Conservation (phyloP, 2,888 invertebrate species). For the Eupithecia pulchellata region DNA sequence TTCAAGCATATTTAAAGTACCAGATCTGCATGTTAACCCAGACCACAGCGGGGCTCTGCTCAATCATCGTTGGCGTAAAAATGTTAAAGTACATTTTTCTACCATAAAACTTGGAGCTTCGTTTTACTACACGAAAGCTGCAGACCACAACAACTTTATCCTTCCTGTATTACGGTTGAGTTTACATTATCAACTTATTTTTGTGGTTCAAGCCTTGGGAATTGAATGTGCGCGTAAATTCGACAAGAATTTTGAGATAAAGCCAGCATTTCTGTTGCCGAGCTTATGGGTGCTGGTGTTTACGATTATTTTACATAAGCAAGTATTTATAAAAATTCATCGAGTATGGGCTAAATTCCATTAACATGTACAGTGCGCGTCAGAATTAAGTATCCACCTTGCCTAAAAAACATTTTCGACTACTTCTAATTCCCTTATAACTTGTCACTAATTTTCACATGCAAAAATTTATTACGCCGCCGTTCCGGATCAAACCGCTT, state of each 20-base stretch:
- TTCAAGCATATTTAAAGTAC: constrained; percentile 11
- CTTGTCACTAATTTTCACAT: too few species aligned
- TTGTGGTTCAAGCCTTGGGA: constrained; percentile 41
- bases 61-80: constrained; percentile 57
- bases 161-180: constrained; percentile 29
- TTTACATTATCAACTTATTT: constrained; percentile 20
- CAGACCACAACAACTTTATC: constrained; percentile 33
- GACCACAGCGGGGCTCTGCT: constrained; percentile 55
- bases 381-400: too few species aligned
- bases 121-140: constrained; percentile 24
- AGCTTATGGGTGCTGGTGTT: constrained; percentile 25
- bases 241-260: constrained; percentile 51
- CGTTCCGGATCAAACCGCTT: too few species aligned
- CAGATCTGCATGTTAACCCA: constrained; percentile 54
- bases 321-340: constrained; percentile 4
- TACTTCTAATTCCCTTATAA: too few species aligned
- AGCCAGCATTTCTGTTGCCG: constrained; percentile 41
- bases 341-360: background rate
- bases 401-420: too few species aligned
- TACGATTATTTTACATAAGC: constrained; percentile 17
- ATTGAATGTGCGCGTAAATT: constrained; percentile 57
- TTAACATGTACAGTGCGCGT: background rate
- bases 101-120: constrained; percentile 42
- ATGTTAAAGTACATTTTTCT: constrained; percentile 51
- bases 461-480: too few species aligned